Conservation (phyloP, 2,113 vertebrate species). For the Myotis davidii region DNA sequence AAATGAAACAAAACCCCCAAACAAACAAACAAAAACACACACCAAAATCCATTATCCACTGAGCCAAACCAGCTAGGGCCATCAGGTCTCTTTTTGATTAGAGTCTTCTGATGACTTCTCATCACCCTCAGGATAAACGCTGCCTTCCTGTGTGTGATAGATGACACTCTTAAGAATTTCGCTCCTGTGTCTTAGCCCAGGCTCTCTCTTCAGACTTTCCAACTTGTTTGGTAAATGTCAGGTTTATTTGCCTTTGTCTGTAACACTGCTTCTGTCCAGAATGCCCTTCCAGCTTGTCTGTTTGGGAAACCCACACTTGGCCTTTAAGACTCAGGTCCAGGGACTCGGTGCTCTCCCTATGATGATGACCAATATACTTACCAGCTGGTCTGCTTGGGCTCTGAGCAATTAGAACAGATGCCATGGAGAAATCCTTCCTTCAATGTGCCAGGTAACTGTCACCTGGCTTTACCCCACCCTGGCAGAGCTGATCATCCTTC, state of each 20-base stretch:
- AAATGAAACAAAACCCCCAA: too few species aligned
- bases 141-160: rapidly evolving
- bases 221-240: background rate
- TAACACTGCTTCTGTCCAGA: background rate
- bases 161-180: background rate
- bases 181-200: too few species aligned
- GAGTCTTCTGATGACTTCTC: background rate
- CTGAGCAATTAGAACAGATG: background rate
- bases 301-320: background rate
- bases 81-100: background rate
- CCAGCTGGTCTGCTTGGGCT: background rate
- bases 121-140: background rate
- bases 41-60: background rate
- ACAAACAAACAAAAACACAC: too few species aligned
- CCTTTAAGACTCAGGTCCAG: background rate
- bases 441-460: background rate
- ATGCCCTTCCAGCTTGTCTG: background rate
- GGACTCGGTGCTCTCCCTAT: background rate
- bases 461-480: background rate
- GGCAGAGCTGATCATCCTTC: background rate
- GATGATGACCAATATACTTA: background rate
- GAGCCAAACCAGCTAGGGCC: too few species aligned
- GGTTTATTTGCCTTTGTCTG: background rate
- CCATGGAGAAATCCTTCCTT: background rate
- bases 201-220: background rate